Evolutionary conservation across 2,888 invertebrate species (phyloP), one percentile per base, ranked within the genome.

Genomic region (Trachelus iudaicus): DNA sequence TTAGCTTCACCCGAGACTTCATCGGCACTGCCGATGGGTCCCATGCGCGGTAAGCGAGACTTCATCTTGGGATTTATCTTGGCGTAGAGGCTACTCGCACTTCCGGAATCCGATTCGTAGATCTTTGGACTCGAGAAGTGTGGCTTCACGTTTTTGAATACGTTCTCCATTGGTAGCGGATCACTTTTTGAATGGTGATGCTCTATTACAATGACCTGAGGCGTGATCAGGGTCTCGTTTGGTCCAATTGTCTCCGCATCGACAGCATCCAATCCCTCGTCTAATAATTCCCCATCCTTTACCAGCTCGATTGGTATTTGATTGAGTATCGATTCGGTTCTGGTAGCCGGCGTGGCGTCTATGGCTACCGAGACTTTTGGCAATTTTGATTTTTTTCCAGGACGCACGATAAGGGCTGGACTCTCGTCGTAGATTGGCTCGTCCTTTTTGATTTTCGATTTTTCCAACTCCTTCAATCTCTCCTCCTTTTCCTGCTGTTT

Each of bases 301-400:
- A 94, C 94, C 73, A 96, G 89, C 91, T 96, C 96, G 81, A 96
- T 96, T 0, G 96, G 96, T 88, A 96, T 94, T 91, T 96, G 96
- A 84, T 94, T 94, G 76, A 96, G 89, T 56, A 96, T 93, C 77
- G 96, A 96, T 81, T 94, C 94, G 34, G 95, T 95, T 81, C 96
- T 92, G 1, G 95, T 95, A 1, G 95, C 93, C 15, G 96, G 96
- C 0, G 96, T 96, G 0, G 96, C 96, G 89, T 97, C 96, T 40
- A 96, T 93, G 0, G 95, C 96, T 13, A 96, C 95, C 0, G 95
- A 96, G 3, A 96, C 95, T 91, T 96, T 94, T 0, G 95, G 93
- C 80, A 93, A 93, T 79, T 90, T 93, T 2, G 93, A 92, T 86
- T 93, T 93, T 78, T 88, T 89, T 73, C 90, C 89, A 56, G 90